Percentiles rank a stretch among this genome's conserved stretches.
Conservation (phyloP, 2,888 invertebrate genomes). For the Stegana nigrithorax region DNA sequence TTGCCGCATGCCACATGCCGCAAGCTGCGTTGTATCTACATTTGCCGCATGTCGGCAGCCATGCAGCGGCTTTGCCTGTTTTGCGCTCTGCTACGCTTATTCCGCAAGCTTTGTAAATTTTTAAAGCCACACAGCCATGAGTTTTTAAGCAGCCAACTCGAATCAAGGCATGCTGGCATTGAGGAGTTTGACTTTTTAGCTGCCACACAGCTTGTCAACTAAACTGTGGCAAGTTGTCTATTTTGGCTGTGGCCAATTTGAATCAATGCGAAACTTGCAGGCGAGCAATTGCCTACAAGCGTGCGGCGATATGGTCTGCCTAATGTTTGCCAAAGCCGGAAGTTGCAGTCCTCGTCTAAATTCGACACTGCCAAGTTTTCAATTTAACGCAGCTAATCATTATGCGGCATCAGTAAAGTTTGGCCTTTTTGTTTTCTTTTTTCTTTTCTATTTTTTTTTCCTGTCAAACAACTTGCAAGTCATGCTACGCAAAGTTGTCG, state of each 20-base stretch:
- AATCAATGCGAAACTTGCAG: too few relatives aligned
- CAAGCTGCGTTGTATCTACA: not conserved
- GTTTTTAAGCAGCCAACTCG: too few relatives aligned
- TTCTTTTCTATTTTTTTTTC: too few relatives aligned
- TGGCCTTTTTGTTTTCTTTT: too few relatives aligned
- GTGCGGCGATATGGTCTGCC: too few relatives aligned
- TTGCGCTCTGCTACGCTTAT: not conserved
- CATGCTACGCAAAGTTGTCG: conserved; percentile 25
- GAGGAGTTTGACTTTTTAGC: too few relatives aligned
- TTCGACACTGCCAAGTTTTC: conserved; percentile 36
- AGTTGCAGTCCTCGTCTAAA: too few relatives aligned
- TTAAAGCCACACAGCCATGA: not conserved
- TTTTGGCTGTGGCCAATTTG: too few relatives aligned
- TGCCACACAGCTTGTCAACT: not conserved
- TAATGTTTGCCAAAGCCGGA: conserved; percentile 6
- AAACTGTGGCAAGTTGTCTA: not conserved
- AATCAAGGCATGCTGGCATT: too few relatives aligned
- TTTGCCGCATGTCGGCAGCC: not conserved
- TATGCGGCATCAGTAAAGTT: conserved; percentile 45
- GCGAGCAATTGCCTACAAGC: too few relatives aligned
- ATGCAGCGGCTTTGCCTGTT: not conserved
- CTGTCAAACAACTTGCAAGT: conserved; percentile 40
- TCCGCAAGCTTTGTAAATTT: not conserved
- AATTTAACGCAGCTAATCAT: conserved; percentile 49
- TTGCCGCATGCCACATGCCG: not conserved